Conservation (phyloP, 2,113 vertebrate species). For the Brachyistius frenatus region DNA sequence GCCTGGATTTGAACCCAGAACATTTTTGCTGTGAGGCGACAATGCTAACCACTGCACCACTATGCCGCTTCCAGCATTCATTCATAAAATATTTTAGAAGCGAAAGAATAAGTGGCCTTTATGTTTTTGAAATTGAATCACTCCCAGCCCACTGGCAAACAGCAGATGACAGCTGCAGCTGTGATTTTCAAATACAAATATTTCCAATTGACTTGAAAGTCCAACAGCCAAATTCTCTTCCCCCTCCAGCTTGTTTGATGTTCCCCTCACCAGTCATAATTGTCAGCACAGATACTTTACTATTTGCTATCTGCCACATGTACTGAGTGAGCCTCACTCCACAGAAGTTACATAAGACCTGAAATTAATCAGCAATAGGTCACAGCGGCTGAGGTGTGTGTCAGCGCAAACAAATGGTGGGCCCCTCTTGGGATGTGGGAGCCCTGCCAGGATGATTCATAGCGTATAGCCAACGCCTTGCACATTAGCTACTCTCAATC, state of each 20-base stretch:
- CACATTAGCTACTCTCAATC: constrained; percentile 53
- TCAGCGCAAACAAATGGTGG: constrained; percentile 59
- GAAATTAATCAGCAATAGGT: constrained; percentile 60
- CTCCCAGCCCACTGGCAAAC: too few species aligned
- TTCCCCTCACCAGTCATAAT: constrained; percentile 19
- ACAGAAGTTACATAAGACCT: constrained; percentile 52
- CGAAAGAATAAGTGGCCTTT: neutral
- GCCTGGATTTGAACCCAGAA: too few species aligned
- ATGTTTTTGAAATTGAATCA: too few species aligned
- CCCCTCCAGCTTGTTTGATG: constrained; percentile 24
- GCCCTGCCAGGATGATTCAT: constrained; percentile 68
- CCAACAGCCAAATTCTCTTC: neutral
- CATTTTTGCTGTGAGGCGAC: too few species aligned
- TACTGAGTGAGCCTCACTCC: constrained; percentile 13
- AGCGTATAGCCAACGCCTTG: constrained; percentile 25
- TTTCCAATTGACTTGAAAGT: too few species aligned
- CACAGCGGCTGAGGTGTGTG: constrained; percentile 36
- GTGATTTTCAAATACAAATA: constrained; percentile 2
- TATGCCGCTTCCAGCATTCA: neutral
- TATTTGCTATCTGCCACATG: constrained; percentile 25
- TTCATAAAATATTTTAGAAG: neutral
- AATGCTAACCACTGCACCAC: too few species aligned
- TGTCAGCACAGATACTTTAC: constrained; percentile 30
- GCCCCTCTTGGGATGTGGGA: constrained; percentile 55
- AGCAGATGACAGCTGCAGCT: neutral